Evolutionary conservation across 2,113 vertebrate genomes (phyloP).

Genomic region (Genyomyrus donnyi): DNA sequence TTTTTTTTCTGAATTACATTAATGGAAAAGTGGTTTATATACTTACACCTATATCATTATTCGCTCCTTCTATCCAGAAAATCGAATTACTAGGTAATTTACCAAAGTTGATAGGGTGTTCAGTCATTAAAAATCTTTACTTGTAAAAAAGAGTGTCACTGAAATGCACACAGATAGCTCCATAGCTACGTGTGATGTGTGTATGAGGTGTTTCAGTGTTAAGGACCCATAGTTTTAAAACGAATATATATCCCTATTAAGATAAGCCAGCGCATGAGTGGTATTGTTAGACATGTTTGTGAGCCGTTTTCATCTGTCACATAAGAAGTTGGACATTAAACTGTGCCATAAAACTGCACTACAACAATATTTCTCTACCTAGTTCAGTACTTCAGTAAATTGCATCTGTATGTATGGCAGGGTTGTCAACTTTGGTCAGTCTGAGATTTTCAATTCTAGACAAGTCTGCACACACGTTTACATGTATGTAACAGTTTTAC

Average conservation of each 20-base stretch:
- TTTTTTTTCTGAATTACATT: background rate
- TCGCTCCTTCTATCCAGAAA: background rate
- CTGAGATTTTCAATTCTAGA: no score
- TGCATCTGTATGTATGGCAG: background rate
- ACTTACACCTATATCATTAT: background rate
- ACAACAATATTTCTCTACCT: no score
- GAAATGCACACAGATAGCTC: background rate
- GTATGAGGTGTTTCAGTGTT: background rate
- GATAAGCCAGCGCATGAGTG: background rate
- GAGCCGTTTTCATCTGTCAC: background rate
- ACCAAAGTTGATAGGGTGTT: background rate
- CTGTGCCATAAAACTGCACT: background rate
- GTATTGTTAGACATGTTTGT: background rate
- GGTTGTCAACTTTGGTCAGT: no score
- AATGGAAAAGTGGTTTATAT: background rate
- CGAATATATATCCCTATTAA: background rate
- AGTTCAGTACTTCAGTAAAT: background rate
- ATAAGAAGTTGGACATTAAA: background rate
- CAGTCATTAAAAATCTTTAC: background rate
- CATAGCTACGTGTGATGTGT: background rate
- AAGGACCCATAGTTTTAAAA: background rate
- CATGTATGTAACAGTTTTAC: no score
- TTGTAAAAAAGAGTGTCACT: background rate
- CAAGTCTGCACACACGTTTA: no score
- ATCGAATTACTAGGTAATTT: background rate